Evolutionary conservation across 1,140 invertebrate species (phyloP).

Genomic region (Diuraphis noxia): DNA sequence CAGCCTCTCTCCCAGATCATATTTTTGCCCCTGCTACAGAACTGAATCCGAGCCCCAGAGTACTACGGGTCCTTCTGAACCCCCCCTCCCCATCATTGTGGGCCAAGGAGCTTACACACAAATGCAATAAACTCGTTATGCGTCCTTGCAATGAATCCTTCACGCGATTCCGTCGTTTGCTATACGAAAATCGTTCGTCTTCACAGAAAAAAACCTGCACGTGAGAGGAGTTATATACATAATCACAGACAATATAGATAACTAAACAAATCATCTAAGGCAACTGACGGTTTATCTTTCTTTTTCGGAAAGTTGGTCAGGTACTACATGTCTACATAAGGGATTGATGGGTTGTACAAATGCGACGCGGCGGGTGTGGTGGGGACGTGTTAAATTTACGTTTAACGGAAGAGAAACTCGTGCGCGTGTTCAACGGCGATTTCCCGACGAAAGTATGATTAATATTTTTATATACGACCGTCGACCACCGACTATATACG

Average conservation of each 20-base stretch:
- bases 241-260: too few relatives aligned
- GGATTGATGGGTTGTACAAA: too few relatives aligned
- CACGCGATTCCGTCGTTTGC: not conserved
- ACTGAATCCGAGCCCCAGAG: too few relatives aligned
- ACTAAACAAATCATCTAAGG: too few relatives aligned
- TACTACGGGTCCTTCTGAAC: too few relatives aligned
- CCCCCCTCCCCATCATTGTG: too few relatives aligned
- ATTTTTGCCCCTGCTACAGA: too few relatives aligned
- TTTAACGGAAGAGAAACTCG: not conserved
- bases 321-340: too few relatives aligned
- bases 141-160: not conserved
- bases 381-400: not conserved
- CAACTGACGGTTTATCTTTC: too few relatives aligned
- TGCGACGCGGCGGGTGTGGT: too few relatives aligned
- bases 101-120: not conserved
- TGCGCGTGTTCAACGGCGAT: not conserved
- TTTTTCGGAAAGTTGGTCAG: too few relatives aligned
- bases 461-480: not conserved
- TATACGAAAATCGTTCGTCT: not conserved
- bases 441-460: not conserved
- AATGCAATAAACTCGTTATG: not conserved
- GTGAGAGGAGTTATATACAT: not conserved
- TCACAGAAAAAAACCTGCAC: not conserved
- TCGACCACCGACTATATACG: not conserved
- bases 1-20: too few relatives aligned